Conservation (phyloP, 2,888 invertebrate species). For the Spisula subtruncata region DNA sequence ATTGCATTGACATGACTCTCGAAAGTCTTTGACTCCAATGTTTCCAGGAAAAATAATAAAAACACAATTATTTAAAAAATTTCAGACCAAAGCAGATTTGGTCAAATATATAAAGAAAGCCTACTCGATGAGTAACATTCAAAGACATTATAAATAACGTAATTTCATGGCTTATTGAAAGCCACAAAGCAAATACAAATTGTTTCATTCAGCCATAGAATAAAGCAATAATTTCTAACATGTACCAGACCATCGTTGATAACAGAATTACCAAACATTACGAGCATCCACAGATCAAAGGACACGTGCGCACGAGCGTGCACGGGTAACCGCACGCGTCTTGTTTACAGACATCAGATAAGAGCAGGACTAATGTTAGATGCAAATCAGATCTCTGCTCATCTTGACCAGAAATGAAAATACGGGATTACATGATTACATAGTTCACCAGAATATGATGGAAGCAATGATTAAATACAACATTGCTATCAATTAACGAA, state of each 20-base stretch:
- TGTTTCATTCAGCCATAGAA: neutral
- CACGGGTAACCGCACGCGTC: constrained; percentile 41
- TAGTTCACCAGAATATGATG: neutral
- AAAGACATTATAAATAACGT: neutral
- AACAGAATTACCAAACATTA: constrained; percentile 48
- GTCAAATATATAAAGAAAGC: no score
- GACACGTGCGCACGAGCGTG: constrained; percentile 21
- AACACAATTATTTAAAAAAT: no score
- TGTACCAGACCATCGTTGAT: constrained; percentile 44
- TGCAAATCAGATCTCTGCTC: constrained; percentile 6
- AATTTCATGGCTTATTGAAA: constrained; percentile 44
- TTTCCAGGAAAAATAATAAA: no score
- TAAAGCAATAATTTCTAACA: constrained; percentile 25
- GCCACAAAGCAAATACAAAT: constrained; percentile 13
- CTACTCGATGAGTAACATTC: neutral
- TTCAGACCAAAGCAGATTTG: no score
- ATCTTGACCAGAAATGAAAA: neutral
- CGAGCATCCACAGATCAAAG: constrained; percentile 47
- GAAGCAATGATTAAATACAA: constrained; percentile 6
- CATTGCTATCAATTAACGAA: neutral
- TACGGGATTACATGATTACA: neutral
- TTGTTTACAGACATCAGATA: constrained; percentile 37
- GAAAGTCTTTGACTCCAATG: no score
- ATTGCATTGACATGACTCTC: no score
- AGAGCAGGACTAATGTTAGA: constrained; percentile 14